phyloP scores from a whole-genome alignment of 2,797 vertebrate genomes.

The Rhabdomys pumilio region DNA sequence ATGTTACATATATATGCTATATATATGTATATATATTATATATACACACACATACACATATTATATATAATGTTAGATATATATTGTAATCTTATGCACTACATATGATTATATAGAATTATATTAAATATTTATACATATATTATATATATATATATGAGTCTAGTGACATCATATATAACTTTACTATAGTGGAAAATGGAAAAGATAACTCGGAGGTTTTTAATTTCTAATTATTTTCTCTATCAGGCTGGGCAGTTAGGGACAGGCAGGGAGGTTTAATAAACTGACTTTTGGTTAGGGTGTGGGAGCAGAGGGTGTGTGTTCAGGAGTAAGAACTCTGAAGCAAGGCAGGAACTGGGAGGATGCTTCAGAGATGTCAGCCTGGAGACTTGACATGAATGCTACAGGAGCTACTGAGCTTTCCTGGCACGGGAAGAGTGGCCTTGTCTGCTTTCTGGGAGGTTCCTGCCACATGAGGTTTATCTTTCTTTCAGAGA shows the following conservation, averaged over 20 bases:
- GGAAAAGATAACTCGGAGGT: background rate
- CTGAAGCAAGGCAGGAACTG: background rate
- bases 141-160: background rate
- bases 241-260: background rate
- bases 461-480: slow-evolving; percentile 5
- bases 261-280: background rate
- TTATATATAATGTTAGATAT: background rate
- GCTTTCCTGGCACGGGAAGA: background rate
- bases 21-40: background rate
- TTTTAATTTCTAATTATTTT: slow-evolving; percentile 33
- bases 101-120: background rate
- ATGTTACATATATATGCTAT: background rate
- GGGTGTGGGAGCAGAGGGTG: background rate
- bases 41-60: background rate
- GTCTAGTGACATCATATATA: background rate
- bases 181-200: slow-evolving; percentile 38
- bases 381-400: background rate
- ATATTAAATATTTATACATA: background rate
- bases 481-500: slow-evolving; percentile 12
- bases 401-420: background rate
- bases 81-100: background rate
- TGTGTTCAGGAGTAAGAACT: background rate
- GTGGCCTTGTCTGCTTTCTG: background rate
- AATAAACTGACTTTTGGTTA: background rate
- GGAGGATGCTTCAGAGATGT: background rate